Evolutionary conservation across 2,888 invertebrate genomes (phyloP).

Genomic region (Serripes groenlandicus): DNA sequence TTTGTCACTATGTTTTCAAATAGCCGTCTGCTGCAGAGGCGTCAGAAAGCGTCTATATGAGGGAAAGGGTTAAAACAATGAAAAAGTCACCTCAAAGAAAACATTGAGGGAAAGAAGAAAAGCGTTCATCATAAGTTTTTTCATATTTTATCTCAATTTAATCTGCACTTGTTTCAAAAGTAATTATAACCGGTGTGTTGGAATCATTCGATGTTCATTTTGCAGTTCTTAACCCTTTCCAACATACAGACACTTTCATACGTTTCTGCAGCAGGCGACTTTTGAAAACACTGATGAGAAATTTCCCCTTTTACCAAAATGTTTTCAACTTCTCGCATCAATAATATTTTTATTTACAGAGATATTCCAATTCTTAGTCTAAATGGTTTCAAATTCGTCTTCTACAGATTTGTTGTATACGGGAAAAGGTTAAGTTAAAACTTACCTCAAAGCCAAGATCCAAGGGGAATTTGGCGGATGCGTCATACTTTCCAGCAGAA

Average conservation of each 20-base stretch:
- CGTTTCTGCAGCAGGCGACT: background rate
- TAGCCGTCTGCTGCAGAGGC: too few species aligned
- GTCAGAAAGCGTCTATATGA: background rate
- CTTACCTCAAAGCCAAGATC: constrained; percentile 84
- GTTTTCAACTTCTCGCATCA: too few species aligned
- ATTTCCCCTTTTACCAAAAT: background rate
- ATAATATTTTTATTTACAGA: background rate
- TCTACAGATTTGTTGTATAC: too few species aligned
- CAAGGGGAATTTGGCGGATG: constrained; percentile 76
- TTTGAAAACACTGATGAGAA: background rate
- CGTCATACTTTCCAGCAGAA: constrained; percentile 83
- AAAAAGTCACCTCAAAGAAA: background rate
- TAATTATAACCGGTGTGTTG: background rate
- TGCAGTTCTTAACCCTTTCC: background rate
- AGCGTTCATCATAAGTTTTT: background rate
- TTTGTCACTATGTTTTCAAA: too few species aligned
- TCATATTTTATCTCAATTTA: background rate
- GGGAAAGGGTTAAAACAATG: constrained; percentile 2
- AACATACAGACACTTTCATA: too few species aligned
- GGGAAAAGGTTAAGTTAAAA: too few species aligned
- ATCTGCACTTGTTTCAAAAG: background rate
- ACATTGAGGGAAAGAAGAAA: background rate
- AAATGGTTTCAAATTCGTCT: too few species aligned
- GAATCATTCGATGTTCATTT: background rate
- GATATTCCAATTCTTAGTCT: background rate